Conservation (phyloP, 1,140 invertebrate species). For the Drosophila equinoxialis region DNA sequence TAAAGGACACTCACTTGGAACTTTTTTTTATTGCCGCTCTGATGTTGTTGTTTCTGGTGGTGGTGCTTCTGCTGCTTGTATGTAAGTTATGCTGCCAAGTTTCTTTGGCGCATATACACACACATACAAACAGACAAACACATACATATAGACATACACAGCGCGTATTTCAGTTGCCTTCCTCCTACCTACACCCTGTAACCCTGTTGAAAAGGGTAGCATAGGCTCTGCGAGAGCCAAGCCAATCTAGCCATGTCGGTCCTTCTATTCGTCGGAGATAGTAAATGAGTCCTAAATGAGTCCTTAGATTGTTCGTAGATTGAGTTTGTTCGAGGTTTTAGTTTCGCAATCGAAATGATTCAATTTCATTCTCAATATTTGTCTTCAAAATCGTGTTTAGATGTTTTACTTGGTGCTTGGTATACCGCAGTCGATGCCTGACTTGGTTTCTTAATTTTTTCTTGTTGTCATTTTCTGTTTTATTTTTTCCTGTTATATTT, state of each 20-base stretch:
- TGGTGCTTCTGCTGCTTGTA: constrained; percentile 41
- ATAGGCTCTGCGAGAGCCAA: too few species aligned
- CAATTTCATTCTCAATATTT: too few species aligned
- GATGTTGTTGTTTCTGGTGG: constrained; percentile 28
- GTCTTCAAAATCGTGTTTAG: too few species aligned
- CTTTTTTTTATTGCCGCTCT: constrained; percentile 69
- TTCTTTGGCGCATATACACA: constrained; percentile 52
- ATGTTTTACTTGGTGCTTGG: not conserved
- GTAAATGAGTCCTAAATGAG: too few species aligned
- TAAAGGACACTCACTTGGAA: constrained; percentile 78
- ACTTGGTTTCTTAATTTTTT: constrained; percentile 9
- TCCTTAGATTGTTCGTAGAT: too few species aligned
- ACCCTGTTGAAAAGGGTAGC: not conserved
- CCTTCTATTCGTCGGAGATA: too few species aligned
- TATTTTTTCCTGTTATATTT: constrained; percentile 47
- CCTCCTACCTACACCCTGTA: constrained; percentile 16
- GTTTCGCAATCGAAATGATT: too few species aligned
- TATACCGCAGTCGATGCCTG: not conserved
- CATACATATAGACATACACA: constrained; percentile 33
- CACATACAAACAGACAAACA: constrained; percentile 43
- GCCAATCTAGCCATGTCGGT: too few species aligned
- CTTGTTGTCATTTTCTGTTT: constrained; percentile 77
- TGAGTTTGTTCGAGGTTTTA: too few species aligned
- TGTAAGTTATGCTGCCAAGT: constrained; percentile 72
- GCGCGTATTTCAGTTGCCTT: constrained; percentile 63